Conservation (phyloP, 2,888 invertebrate genomes). For the Lymantria dispar region DNA sequence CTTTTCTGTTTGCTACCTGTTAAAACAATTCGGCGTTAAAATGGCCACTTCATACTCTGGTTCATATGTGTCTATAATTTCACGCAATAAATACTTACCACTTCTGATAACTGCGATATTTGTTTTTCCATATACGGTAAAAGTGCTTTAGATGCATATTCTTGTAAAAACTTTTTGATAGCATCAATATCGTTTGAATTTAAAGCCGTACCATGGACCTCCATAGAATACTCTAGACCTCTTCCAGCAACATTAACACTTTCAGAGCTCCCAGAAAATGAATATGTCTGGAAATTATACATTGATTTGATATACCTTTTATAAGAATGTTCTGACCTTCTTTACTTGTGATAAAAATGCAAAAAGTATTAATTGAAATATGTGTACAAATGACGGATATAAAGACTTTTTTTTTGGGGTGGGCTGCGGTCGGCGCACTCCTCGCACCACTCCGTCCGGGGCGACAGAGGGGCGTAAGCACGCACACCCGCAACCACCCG, state of each 20-base stretch:
- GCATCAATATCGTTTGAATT: slow-evolving; percentile 92
- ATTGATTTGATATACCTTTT: no score
- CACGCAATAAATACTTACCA: slow-evolving; percentile 67
- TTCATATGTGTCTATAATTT: not conserved
- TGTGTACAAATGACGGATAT: no score
- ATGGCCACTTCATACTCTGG: not conserved
- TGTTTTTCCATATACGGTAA: slow-evolving; percentile 96
- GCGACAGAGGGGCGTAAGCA: no score
- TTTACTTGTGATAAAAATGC: not conserved
- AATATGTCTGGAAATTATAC: slow-evolving; percentile 61
- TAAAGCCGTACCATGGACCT: slow-evolving; percentile 89
- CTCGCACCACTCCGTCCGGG: no score
- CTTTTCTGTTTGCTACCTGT: slow-evolving; percentile 92
- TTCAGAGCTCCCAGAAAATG: slow-evolving; percentile 81
- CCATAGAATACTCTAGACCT: slow-evolving; percentile 67
- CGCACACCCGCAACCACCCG: no score
- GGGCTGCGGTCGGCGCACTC: no score
- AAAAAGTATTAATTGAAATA: not conserved
- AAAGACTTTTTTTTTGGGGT: no score
- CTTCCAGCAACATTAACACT: slow-evolving; percentile 82
- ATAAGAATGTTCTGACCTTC: no score
- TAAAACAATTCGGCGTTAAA: not conserved
- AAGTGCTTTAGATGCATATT: slow-evolving; percentile 92
- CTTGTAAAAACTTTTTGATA: slow-evolving; percentile 91
- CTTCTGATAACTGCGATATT: slow-evolving; percentile 90